These are phyloP conservation scores for Pilophorus perplexus DNA, from an alignment of 2,888 invertebrate genomes.

Conservation along the genomic window DNA sequence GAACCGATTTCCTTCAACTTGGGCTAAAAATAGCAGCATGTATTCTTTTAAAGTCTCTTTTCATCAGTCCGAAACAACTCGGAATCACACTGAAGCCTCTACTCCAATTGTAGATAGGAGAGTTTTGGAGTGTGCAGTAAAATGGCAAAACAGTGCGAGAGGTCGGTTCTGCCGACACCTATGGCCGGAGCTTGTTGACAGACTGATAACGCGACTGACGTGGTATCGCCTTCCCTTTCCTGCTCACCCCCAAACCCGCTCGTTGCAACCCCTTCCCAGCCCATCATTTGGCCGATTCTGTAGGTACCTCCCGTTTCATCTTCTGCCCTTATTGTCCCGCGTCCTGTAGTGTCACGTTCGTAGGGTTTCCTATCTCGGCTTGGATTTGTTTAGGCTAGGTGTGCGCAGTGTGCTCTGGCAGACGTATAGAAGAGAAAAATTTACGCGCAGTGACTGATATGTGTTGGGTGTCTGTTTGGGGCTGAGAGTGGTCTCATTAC, in stretches of 20 bases:
- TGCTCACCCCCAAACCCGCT: conserved; percentile 14
- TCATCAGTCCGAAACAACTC: no score
- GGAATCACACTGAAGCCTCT: no score
- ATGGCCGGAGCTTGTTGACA: conserved; percentile 27
- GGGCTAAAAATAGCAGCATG: no score
- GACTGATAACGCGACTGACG: conserved; percentile 19
- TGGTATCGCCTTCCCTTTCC: conserved; percentile 29
- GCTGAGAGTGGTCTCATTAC: no score
- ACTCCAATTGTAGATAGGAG: conserved; percentile 18
- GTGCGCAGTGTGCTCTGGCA: background rate
- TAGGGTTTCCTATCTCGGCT: conserved; percentile 10
- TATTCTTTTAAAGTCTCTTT: no score
- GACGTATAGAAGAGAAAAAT: no score
- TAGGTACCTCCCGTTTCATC: no score
- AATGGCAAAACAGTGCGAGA: conserved; percentile 5
- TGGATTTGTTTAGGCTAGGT: background rate
- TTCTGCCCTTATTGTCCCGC: background rate
- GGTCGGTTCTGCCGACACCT: conserved; percentile 7
- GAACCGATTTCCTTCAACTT: no score
- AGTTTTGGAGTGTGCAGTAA: conserved; percentile 18
- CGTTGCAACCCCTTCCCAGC: background rate
- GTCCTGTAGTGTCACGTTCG: background rate
- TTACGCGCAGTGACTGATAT: no score
- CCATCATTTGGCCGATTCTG: background rate
- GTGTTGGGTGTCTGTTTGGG: no score